These are phyloP conservation scores for Trypoxylus dichotomus DNA, from an alignment of 1,140 invertebrate species.

Conservation along the genomic window DNA sequence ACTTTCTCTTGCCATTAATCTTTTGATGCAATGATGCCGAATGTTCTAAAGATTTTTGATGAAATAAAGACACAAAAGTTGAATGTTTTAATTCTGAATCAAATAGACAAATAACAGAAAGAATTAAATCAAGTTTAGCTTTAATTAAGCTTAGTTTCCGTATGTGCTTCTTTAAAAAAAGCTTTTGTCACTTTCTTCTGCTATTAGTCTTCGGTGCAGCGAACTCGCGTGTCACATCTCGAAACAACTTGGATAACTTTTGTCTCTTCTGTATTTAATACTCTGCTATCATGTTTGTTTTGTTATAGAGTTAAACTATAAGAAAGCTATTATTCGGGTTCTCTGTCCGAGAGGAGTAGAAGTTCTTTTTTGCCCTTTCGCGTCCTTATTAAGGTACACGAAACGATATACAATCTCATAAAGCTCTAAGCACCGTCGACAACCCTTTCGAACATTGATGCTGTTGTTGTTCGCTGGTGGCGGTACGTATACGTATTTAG, in stretches of 20 bases:
- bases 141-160: background rate
- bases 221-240: background rate
- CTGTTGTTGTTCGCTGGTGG: background rate
- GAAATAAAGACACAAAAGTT: too few relatives aligned
- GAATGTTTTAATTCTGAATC: too few relatives aligned
- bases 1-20: too few relatives aligned
- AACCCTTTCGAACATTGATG: background rate
- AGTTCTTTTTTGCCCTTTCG: background rate
- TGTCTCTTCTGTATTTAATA: background rate
- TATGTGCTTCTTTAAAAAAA: background rate
- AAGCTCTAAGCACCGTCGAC: background rate
- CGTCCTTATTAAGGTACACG: conserved; percentile 11
- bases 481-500: background rate
- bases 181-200: too few relatives aligned
- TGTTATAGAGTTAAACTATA: background rate
- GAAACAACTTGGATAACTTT: background rate
- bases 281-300: background rate
- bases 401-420: conserved; percentile 21
- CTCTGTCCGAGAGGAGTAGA: background rate
- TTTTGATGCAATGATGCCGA: too few relatives aligned
- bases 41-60: too few relatives aligned
- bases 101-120: too few relatives aligned
- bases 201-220: background rate
- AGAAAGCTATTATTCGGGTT: background rate
- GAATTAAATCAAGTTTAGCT: too few relatives aligned